Conservation (phyloP, 2,797 vertebrate genomes). For the Sebastes oblongus region DNA sequence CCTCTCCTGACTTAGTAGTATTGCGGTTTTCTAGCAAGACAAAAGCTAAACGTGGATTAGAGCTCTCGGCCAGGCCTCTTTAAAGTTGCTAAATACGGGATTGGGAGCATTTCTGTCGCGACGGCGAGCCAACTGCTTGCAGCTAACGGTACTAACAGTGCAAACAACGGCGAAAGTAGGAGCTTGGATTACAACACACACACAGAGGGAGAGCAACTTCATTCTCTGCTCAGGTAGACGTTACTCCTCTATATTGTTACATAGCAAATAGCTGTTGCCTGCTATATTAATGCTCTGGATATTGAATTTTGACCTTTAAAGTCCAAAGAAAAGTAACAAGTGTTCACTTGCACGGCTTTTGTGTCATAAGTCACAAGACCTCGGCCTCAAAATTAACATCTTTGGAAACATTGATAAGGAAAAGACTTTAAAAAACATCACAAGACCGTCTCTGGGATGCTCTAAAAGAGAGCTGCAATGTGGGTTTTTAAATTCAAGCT, state of each 20-base stretch:
- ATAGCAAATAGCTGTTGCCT: no score
- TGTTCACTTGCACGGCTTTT: constrained; percentile 27
- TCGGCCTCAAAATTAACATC: constrained; percentile 26
- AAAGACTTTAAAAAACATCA: constrained; percentile 44
- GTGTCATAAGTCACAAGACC: constrained; percentile 65
- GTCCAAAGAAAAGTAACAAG: constrained; percentile 30
- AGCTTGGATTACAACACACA: no score
- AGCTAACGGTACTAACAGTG: no score
- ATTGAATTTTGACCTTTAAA: constrained; percentile 13
- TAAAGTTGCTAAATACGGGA: not conserved
- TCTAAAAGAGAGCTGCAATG: constrained; percentile 40
- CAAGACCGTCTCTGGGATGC: constrained; percentile 53
- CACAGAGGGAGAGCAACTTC: no score
- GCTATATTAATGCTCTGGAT: no score
- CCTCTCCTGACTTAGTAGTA: not conserved
- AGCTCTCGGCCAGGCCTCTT: not conserved
- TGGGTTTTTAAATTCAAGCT: not conserved
- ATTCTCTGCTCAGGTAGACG: no score
- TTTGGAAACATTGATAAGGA: constrained; percentile 34
- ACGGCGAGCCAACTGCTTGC: no score
- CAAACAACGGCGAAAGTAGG: no score
- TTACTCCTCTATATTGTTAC: no score
- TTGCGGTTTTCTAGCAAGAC: constrained; percentile 1
- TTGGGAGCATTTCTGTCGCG: no score
- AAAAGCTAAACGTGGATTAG: constrained; percentile 7